Evolutionary conservation across 35 echinoderm and acorn worm species (phyloP).

Genomic region (Apostichopus californicus): DNA sequence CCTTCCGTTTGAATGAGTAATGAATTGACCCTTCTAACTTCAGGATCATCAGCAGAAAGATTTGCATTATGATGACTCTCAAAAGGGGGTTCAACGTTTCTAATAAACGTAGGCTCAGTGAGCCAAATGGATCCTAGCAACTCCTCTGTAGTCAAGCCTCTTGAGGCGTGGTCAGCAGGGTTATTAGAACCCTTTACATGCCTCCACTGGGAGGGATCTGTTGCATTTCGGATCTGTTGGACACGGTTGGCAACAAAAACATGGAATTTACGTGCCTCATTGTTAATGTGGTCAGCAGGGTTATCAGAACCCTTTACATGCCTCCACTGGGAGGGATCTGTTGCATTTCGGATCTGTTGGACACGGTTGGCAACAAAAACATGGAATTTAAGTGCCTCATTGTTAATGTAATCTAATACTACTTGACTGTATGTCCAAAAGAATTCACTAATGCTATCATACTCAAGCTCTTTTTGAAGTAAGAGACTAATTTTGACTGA

Average conservation of each 20-base stretch:
- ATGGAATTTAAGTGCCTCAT: too few relatives aligned
- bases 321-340: too few relatives aligned
- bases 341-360: too few relatives aligned
- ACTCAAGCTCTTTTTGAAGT: conserved; percentile 43
- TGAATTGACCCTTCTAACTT: not conserved
- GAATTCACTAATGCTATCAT: not conserved
- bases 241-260: conserved; percentile 72
- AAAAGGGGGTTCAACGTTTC: not conserved
- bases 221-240: conserved; percentile 42
- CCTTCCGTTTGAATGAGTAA: not conserved
- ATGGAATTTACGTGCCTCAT: conserved; percentile 66
- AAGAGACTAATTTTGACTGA: conserved; percentile 44
- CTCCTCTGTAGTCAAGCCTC: conserved; percentile 26
- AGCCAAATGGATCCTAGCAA: conserved; percentile 52
- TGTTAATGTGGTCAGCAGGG: too few relatives aligned
- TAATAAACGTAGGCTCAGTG: conserved; percentile 43
- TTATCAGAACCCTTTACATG: too few relatives aligned
- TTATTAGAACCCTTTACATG: conserved; percentile 48
- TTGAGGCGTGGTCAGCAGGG: conserved; percentile 56
- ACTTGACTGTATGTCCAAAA: too few relatives aligned
- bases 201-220: conserved; percentile 61
- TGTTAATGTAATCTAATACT: conserved; percentile 66
- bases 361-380: too few relatives aligned
- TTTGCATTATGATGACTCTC: too few relatives aligned
- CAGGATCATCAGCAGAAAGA: not conserved